phyloP scores from a whole-genome alignment of 2,888 invertebrate genomes.

The Hedychridium roseum region DNA sequence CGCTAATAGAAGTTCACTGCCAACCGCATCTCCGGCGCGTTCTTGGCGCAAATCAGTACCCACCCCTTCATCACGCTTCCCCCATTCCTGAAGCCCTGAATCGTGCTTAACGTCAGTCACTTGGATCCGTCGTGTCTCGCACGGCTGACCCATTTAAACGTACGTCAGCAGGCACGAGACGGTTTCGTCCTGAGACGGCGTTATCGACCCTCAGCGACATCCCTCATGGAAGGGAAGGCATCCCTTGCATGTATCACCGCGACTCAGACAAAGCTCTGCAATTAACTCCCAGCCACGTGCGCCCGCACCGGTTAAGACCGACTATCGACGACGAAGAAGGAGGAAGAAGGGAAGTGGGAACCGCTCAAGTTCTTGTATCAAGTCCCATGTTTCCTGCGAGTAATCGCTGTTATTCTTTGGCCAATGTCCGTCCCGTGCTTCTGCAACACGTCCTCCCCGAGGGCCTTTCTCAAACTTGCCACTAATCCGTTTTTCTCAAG shows the following conservation, averaged over 20 bases:
- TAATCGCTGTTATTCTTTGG: slow-evolving; percentile 52
- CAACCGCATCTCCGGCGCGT: too few species aligned
- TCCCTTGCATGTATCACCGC: slow-evolving; percentile 48
- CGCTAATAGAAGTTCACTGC: too few species aligned
- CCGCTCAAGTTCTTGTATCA: slow-evolving; percentile 38
- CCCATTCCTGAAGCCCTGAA: too few species aligned
- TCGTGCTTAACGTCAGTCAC: too few species aligned
- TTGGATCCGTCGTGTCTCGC: too few species aligned
- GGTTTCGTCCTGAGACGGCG: slow-evolving; percentile 40
- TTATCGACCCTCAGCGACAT: slow-evolving; percentile 40
- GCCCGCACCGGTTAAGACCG: slow-evolving; percentile 47
- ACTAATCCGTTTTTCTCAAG: slow-evolving; percentile 43
- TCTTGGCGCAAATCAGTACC: too few species aligned
- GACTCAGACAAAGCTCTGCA: slow-evolving; percentile 50
- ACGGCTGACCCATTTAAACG: slow-evolving; percentile 37
- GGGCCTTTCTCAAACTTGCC: slow-evolving; percentile 36
- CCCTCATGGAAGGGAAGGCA: slow-evolving; percentile 33
- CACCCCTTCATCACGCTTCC: too few species aligned
- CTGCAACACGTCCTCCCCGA: slow-evolving; percentile 24
- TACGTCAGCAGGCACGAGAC: slow-evolving; percentile 35
- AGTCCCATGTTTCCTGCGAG: slow-evolving; percentile 44
- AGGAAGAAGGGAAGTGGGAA: slow-evolving; percentile 1
- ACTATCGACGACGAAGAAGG: slow-evolving; percentile 33
- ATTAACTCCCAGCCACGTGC: slow-evolving; percentile 44
- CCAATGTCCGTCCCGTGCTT: slow-evolving; percentile 13